Evolutionary conservation across 92 coral and sea anemone genomes (phyloP), one percentile per base, ranked within the genome.

Genomic region (Micromussa lordhowensis): DNA sequence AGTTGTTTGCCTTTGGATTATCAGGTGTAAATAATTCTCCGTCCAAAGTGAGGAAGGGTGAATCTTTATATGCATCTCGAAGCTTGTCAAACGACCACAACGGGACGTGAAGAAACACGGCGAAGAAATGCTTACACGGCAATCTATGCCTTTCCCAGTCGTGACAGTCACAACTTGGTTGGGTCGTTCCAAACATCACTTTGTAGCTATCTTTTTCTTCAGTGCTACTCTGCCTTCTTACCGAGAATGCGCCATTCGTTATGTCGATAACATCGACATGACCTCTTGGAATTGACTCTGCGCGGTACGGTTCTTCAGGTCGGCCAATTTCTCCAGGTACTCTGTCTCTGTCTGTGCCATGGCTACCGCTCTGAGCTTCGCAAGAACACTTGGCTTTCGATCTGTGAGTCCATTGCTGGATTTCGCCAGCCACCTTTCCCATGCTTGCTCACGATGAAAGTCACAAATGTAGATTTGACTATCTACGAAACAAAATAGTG

Each of bases 91-190:
- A 78, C 10, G 91, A 75, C 86, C 82, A 88, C 21, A 73, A 48
- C 0, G 88, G 70, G 51, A 88, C 34, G 68, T 88, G 84, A 36
- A 14, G 54, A 40, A 90, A 79, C 0, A 90, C 89, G 70, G 92
- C 89, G 34, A 85, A 90, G 51, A 90, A 90, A 53, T 91, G 91
- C 75, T 91, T 87, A 77, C 94, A 87, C 13, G 94, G 91, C n/a
- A 91, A 70, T 10, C 84, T 57, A 13, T 82, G 51, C 61, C 71
- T 91, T n/a, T 82, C 77, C 88, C 91, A 86, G 91, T 75, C 90
- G 48, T 11, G 55, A 32, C 93, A 90, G 83, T 86, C 79, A 73
- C 90, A 90, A n/a, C 79, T 38, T 2, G 90, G 93, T 24, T 89
- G 81, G 10, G 61, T 34, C 11, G 61, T 19, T 34, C 87, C 88